phyloP scores from a whole-genome alignment of 2,113 vertebrate species.

The Zosterops hypoxanthus region DNA sequence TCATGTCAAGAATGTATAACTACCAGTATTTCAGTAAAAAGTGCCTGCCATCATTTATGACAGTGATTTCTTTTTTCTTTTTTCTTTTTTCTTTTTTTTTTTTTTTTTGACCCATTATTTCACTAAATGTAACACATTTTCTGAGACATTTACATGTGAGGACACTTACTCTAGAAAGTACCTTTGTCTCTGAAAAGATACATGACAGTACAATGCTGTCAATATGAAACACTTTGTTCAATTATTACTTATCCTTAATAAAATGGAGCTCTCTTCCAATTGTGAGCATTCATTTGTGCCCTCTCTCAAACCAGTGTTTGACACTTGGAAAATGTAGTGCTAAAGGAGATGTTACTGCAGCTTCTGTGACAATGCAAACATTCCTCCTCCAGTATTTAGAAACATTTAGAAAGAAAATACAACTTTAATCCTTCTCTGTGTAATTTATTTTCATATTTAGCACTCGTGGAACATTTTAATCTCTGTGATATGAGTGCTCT shows the following conservation, averaged over 20 bases:
- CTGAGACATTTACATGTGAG: neutral
- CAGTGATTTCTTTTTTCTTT: conserved; percentile 4
- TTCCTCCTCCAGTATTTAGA: neutral
- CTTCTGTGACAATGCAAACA: neutral
- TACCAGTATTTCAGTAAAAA: conserved; percentile 63
- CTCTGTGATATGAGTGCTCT: neutral
- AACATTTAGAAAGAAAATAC: neutral
- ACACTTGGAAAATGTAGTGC: neutral
- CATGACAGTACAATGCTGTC: neutral
- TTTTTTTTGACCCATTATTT: conserved; percentile 20
- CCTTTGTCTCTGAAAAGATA: conserved; percentile 17
- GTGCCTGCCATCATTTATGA: conserved; percentile 13
- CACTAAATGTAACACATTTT: conserved; percentile 39
- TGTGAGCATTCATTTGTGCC: neutral
- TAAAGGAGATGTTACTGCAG: neutral
- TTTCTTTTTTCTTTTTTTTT: neutral
- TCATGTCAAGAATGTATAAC: conserved; percentile 72
- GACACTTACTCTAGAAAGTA: neutral
- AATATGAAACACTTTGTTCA: neutral
- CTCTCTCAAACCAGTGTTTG: neutral
- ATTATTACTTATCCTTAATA: neutral
- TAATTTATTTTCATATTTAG: neutral
- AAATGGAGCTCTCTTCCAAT: neutral
- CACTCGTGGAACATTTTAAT: neutral
- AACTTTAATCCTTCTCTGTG: neutral